phyloP scores from a whole-genome alignment of 2,888 invertebrate species.

The Xylota segnis region DNA sequence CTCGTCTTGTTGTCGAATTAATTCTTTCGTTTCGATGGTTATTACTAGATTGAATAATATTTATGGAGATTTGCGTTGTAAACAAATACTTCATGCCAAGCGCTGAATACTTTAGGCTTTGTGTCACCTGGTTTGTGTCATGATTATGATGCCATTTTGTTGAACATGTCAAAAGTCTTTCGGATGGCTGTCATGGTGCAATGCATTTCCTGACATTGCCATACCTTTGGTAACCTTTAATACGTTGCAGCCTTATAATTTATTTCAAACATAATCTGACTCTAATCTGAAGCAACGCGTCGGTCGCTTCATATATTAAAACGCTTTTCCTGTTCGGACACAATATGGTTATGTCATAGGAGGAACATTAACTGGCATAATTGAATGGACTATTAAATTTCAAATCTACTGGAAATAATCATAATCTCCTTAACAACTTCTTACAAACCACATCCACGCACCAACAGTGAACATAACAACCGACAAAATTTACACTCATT shows the following conservation, averaged over 20 bases:
- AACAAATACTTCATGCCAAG: too few species aligned
- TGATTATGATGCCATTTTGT: too few species aligned
- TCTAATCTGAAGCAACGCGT: constrained; percentile 36
- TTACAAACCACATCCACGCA: constrained; percentile 31
- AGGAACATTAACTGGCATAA: constrained; percentile 36
- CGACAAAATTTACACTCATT: constrained; percentile 65
- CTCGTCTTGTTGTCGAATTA: not conserved
- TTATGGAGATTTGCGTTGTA: not conserved
- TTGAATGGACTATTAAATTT: constrained; percentile 56
- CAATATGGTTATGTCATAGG: constrained; percentile 18
- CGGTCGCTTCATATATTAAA: constrained; percentile 7
- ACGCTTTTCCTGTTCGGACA: constrained; percentile 7
- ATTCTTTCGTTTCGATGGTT: too few species aligned
- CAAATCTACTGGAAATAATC: constrained; percentile 62
- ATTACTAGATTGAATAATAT: too few species aligned
- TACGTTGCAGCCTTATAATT: constrained; percentile 14
- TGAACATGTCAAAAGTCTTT: not conserved
- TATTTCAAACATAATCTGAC: constrained; percentile 34
- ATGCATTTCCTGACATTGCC: not conserved
- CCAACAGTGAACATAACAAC: constrained; percentile 42
- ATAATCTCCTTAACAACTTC: constrained; percentile 47
- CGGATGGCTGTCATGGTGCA: too few species aligned
- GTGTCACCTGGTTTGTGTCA: too few species aligned
- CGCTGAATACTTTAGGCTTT: too few species aligned
- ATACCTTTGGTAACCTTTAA: not conserved